Evolutionary conservation across 2,113 vertebrate species (phyloP).

Genomic region (Zootoca vivipara): DNA sequence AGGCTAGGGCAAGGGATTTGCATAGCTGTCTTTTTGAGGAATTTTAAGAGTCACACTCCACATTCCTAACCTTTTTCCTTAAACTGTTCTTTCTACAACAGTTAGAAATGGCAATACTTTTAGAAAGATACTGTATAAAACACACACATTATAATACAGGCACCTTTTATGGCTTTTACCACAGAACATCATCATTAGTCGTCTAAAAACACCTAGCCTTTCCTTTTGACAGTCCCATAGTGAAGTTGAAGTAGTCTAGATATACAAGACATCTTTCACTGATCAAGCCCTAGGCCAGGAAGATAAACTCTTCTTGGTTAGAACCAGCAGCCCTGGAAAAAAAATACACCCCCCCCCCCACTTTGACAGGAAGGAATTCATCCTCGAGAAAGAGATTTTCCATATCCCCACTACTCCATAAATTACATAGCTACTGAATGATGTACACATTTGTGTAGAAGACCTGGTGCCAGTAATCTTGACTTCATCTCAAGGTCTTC

Average conservation of each 20-base stretch:
- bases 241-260: conserved; percentile 1
- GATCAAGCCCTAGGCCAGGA: neutral
- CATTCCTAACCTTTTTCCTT: neutral
- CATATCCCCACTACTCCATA: conserved; percentile 12
- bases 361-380: conserved; percentile 26
- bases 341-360: neutral
- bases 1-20: neutral
- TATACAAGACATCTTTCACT: conserved; percentile 24
- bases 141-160: neutral
- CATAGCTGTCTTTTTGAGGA: neutral
- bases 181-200: neutral
- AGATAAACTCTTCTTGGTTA: neutral
- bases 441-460: neutral
- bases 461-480: conserved; percentile 23
- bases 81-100: neutral
- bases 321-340: conserved; percentile 18
- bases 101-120: neutral
- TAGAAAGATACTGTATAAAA: neutral
- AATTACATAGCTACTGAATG: conserved; percentile 29
- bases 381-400: conserved; percentile 16
- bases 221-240: neutral
- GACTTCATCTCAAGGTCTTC: neutral
- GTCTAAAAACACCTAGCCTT: neutral
- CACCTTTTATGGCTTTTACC: neutral
- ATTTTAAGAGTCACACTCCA: neutral